Evolutionary conservation across 2,113 vertebrate genomes (phyloP).

Genomic region (Narcine bancroftii): DNA sequence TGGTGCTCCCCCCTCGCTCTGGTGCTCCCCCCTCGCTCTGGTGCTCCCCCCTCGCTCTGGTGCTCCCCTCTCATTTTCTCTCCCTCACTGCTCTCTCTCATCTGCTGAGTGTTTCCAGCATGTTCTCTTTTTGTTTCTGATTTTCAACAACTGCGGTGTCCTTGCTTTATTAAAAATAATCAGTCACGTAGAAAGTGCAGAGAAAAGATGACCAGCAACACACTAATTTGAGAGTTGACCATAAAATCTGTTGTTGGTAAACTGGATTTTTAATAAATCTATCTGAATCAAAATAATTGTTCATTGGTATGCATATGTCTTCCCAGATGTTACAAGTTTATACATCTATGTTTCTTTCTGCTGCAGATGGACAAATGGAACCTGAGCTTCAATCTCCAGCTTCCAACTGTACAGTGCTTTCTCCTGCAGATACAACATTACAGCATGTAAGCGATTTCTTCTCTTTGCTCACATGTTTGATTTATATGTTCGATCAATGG

Average conservation of each 20-base stretch:
- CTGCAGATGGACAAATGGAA: background rate
- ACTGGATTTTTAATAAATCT: background rate
- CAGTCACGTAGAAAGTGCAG: background rate
- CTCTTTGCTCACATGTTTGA: background rate
- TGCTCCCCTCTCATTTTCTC: too few species aligned
- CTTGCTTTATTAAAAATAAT: too few species aligned
- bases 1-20: too few species aligned
- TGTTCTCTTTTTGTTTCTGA: too few species aligned
- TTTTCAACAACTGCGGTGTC: too few species aligned
- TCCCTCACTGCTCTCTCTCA: background rate
- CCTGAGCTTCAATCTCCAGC: constrained; percentile 15
- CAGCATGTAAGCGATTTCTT: constrained; percentile 1
- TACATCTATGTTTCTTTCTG: background rate
- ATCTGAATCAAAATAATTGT: background rate
- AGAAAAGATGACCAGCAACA: background rate
- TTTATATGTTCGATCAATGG: background rate
- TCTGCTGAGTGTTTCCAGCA: too few species aligned
- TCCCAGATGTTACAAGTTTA: background rate
- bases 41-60: too few species aligned
- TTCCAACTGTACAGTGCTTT: background rate
- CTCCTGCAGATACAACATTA: constrained; percentile 8
- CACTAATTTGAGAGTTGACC: background rate
- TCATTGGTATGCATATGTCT: background rate
- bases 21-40: too few species aligned
- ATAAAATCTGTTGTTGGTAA: background rate